These are phyloP conservation scores for Eulemur mongoz DNA, from an alignment of 2,797 vertebrate species.

Conservation along the genomic window DNA sequence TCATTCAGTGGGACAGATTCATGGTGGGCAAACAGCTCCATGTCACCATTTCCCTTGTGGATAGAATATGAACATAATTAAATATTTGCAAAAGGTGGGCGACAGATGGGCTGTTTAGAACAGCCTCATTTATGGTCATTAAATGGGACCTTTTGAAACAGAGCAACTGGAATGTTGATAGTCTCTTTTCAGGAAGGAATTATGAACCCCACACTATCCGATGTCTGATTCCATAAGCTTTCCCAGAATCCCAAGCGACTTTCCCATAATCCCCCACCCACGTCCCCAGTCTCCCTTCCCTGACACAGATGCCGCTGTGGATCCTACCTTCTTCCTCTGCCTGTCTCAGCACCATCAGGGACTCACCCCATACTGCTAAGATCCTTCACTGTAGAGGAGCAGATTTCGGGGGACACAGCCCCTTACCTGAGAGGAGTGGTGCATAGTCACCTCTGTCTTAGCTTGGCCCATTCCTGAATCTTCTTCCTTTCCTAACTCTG, in stretches of 20 bases:
- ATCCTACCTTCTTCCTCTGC: not conserved
- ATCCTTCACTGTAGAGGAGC: not conserved
- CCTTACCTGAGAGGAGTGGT: not conserved
- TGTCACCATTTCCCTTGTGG: slow-evolving; percentile 22
- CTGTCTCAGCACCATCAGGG: not conserved
- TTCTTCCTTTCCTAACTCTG: not conserved
- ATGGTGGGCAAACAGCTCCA: slow-evolving; percentile 1
- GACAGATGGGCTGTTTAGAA: slow-evolving; percentile 53
- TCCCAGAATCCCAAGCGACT: not conserved
- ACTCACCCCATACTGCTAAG: not conserved
- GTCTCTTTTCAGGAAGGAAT: not conserved
- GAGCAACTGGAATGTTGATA: not conserved
- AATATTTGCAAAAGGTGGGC: slow-evolving; percentile 46
- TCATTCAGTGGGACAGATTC: slow-evolving; percentile 22
- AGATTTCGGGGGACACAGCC: not conserved
- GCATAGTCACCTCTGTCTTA: not conserved
- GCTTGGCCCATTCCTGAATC: not conserved
- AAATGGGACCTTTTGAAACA: not conserved
- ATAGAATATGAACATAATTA: slow-evolving; percentile 36
- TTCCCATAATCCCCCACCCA: rapidly evolving
- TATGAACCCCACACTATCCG: not conserved
- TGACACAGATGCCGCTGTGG: not conserved
- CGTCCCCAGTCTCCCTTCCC: not conserved
- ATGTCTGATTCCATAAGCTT: not conserved
- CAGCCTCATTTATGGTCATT: slow-evolving; percentile 37